Percentiles rank a stretch among this genome's conserved stretches.
phyloP scores from a whole-genome alignment of 92 coral and sea anemone genomes.

The Parazoanthus atlanticus region DNA sequence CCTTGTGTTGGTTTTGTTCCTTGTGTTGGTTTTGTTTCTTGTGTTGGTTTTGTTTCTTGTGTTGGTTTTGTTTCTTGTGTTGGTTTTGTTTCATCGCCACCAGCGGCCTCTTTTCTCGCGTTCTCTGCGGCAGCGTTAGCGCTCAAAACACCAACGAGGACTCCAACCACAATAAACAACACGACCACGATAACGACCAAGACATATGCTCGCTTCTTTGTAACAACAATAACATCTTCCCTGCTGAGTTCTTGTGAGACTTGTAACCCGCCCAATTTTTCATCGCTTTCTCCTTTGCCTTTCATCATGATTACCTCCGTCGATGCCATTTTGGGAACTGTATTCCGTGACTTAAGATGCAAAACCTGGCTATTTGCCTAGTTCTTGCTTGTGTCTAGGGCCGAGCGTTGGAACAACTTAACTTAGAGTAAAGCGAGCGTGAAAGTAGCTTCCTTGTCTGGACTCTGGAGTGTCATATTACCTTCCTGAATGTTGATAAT shows the following conservation, averaged over 20 bases:
- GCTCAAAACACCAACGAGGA: conserved; percentile 86
- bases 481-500: no score
- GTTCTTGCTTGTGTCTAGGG: no score
- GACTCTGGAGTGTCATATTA: no score
- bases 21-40: neutral
- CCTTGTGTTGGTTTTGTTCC: conserved; percentile 21
- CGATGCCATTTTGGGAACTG: neutral
- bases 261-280: neutral
- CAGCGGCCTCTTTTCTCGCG: conserved; percentile 58
- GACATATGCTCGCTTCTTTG: conserved; percentile 53
- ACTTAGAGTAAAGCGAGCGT: no score
- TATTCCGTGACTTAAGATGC: neutral
- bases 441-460: no score
- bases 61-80: conserved; percentile 15
- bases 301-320: conserved; percentile 56
- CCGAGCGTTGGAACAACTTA: no score
- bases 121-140: conserved; percentile 69
- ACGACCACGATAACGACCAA: conserved; percentile 55
- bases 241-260: neutral
- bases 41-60: neutral
- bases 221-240: conserved; percentile 38
- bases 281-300: neutral
- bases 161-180: conserved; percentile 71
- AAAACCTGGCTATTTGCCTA: neutral
- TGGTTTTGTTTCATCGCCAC: conserved; percentile 25